Conservation (phyloP, 2,888 invertebrate genomes). For the Omphaloscelis lunosa region DNA sequence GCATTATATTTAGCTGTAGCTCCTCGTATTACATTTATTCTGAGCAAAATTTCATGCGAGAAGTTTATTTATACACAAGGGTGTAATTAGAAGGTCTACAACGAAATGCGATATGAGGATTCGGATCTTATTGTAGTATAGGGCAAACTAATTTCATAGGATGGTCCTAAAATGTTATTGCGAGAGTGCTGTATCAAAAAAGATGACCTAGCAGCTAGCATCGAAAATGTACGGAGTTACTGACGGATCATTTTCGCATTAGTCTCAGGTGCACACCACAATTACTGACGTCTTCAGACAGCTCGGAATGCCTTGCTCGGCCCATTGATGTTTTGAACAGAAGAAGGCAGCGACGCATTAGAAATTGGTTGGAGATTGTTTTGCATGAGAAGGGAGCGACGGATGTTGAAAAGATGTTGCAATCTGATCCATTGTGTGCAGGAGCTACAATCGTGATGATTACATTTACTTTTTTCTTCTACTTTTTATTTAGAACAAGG, state of each 20-base stretch:
- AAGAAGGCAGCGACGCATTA: no score
- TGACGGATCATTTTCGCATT: not conserved
- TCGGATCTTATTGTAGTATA: not conserved
- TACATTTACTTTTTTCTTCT: conserved; percentile 36
- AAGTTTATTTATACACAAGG: conserved; percentile 42
- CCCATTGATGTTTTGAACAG: conserved; percentile 6
- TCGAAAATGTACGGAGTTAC: not conserved
- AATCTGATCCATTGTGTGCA: conserved; percentile 51
- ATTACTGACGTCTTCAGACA: conserved; percentile 1
- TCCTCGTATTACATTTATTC: conserved; percentile 52
- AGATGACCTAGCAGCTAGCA: not conserved
- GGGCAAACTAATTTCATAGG: not conserved
- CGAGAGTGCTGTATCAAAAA: not conserved
- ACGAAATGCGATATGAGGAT: conserved; percentile 22
- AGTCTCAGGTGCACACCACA: not conserved
- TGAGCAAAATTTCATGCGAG: conserved; percentile 46
- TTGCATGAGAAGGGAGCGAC: conserved; percentile 7
- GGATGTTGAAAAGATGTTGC: conserved; percentile 30
- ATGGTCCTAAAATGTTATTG: not conserved
- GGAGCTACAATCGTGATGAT: conserved; percentile 46
- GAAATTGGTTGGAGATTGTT: no score
- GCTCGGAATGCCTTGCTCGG: conserved; percentile 10
- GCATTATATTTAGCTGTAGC: conserved; percentile 57
- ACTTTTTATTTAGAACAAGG: conserved; percentile 25
- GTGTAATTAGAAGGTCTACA: conserved; percentile 19